Evolutionary conservation across 2,797 vertebrate genomes (phyloP).

Genomic region (Atherinosoma microstoma): DNA sequence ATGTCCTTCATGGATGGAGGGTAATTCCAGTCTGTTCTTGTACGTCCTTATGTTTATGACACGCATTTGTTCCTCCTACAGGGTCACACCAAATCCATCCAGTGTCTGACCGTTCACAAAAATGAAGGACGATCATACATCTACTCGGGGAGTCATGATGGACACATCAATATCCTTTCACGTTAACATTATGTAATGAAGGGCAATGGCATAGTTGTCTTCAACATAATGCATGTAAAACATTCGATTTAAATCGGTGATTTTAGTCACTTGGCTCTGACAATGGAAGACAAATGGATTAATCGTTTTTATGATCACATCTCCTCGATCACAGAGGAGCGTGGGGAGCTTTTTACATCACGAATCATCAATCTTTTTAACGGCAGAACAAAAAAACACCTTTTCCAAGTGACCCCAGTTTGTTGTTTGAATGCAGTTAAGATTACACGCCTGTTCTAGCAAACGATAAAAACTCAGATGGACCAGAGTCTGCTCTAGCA

Average conservation of each 20-base stretch:
- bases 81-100: conserved; percentile 97
- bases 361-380: too few species aligned
- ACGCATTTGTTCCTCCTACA: conserved; percentile 61
- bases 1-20: not conserved
- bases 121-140: conserved; percentile 86
- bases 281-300: not conserved
- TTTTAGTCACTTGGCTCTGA: not conserved
- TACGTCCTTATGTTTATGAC: conserved; percentile 2
- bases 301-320: not conserved
- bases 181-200: not conserved
- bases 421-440: too few species aligned
- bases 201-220: not conserved
- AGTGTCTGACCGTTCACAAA: conserved; percentile 92
- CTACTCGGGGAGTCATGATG: conserved; percentile 96
- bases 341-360: too few species aligned
- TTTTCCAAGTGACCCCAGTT: not conserved
- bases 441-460: too few species aligned
- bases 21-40: not conserved
- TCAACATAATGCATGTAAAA: not conserved
- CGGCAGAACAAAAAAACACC: too few species aligned
- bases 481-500: not conserved
- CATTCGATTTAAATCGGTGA: too few species aligned
- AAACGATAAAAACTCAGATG: not conserved
- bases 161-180: conserved; percentile 98
- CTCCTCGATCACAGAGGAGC: not conserved